Evolutionary conservation across 2,888 invertebrate species (phyloP).

Genomic region (Stenichneumon culpator): DNA sequence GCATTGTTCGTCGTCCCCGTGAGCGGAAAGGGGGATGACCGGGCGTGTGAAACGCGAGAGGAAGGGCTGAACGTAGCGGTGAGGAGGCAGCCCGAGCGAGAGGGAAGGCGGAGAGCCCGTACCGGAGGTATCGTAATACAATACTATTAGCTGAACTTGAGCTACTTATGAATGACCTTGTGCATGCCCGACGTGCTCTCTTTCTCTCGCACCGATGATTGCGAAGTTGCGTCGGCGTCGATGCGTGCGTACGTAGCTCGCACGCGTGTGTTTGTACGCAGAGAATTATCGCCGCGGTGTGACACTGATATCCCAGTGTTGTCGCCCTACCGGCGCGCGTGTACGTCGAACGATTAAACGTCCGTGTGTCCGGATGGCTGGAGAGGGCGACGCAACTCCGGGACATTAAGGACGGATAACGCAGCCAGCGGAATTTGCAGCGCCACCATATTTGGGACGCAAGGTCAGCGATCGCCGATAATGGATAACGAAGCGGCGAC

Average conservation of each 20-base stretch:
- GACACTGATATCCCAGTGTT: conserved; percentile 1
- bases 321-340: not conserved
- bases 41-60: conserved; percentile 47
- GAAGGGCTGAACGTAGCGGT: conserved; percentile 39
- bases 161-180: conserved; percentile 83
- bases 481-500: not conserved
- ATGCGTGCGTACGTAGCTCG: conserved; percentile 9
- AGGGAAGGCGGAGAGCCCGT: conserved; percentile 39
- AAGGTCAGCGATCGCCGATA: not conserved
- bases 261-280: not conserved
- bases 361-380: not conserved
- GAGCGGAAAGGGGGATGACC: conserved; percentile 20
- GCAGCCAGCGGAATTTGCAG: not conserved
- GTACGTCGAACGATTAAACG: not conserved
- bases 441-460: not conserved
- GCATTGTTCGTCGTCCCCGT: conserved; percentile 49
- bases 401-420: not conserved
- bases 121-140: conserved; percentile 70
- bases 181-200: conserved; percentile 71
- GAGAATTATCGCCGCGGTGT: conserved; percentile 30
- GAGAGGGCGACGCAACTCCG: conserved; percentile 7
- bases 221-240: conserved; percentile 60
- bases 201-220: conserved; percentile 39
- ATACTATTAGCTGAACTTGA: conserved; percentile 79
- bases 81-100: conserved; percentile 31